These are phyloP conservation scores for Bombus cullumanus DNA, from an alignment of 1,140 invertebrate genomes.

Conservation along the genomic window DNA sequence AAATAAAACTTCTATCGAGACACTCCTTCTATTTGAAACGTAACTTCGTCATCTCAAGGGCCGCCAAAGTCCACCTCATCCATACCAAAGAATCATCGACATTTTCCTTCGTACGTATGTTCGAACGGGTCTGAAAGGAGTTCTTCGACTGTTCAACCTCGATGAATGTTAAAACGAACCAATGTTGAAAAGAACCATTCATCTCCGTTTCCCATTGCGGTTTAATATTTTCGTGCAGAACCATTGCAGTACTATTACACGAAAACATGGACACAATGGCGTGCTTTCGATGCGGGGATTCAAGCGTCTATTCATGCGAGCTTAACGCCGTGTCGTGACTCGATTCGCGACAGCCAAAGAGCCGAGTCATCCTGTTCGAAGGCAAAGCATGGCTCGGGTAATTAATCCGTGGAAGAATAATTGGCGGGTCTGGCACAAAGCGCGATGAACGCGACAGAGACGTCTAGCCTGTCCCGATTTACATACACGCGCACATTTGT, in stretches of 20 bases:
- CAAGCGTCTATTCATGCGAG: neutral
- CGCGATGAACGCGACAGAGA: neutral
- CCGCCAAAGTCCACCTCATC: neutral
- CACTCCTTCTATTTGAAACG: neutral
- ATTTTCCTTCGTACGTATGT: neutral
- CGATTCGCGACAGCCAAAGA: neutral
- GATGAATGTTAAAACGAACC: neutral
- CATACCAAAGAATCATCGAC: neutral
- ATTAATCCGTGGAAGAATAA: conserved; percentile 20
- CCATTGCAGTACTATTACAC: neutral
- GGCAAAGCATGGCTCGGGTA: neutral
- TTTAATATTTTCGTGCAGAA: neutral
- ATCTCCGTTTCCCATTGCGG: neutral
- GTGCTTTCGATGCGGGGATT: neutral
- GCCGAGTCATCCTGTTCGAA: neutral
- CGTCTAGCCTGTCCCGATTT: neutral
- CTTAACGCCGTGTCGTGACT: neutral
- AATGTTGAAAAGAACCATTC: neutral
- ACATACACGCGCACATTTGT: neutral
- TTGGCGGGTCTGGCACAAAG: neutral
- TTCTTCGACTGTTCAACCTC: neutral
- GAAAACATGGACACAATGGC: neutral
- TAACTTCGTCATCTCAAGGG: neutral
- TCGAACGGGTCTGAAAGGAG: neutral
- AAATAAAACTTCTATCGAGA: neutral